These are phyloP conservation scores for Propithecus deckenii DNA, from an alignment of 2,797 vertebrate species.

Conservation along the genomic window DNA sequence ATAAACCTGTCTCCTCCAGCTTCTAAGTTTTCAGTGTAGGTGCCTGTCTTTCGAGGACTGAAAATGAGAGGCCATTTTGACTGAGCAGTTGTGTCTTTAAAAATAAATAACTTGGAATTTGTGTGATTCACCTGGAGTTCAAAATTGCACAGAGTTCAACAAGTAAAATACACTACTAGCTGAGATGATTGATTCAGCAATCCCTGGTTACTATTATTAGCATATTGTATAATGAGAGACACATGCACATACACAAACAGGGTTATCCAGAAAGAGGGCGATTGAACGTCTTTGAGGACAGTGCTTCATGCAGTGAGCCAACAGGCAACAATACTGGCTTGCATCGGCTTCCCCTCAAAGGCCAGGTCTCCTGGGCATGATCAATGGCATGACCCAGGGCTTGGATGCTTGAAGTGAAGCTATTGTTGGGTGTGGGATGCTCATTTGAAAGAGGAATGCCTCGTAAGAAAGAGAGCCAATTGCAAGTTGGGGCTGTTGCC, in stretches of 20 bases:
- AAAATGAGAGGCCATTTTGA: background rate
- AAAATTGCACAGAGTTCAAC: background rate
- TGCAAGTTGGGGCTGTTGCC: constrained; percentile 87
- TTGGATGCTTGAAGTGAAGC: constrained; percentile 41
- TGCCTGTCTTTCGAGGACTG: background rate
- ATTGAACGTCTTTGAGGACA: background rate
- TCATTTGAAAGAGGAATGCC: constrained; percentile 85
- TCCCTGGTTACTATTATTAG: background rate
- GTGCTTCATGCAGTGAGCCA: background rate
- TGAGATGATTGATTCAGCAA: background rate
- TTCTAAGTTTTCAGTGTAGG: background rate
- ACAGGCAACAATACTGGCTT: background rate
- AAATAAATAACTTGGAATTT: constrained; percentile 7
- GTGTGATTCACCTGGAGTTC: background rate
- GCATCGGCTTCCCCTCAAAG: background rate
- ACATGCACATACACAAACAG: background rate
- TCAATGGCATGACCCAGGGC: background rate
- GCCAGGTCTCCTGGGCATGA: background rate
- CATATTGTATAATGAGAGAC: background rate
- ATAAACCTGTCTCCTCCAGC: background rate
- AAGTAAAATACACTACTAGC: background rate
- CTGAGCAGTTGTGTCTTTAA: constrained; percentile 11
- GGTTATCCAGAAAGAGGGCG: background rate
- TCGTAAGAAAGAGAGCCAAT: constrained; percentile 76
- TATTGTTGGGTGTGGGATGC: constrained; percentile 82